phyloP scores from a whole-genome alignment of 2,797 vertebrate genomes.

The Tiaroga cobitis region DNA sequence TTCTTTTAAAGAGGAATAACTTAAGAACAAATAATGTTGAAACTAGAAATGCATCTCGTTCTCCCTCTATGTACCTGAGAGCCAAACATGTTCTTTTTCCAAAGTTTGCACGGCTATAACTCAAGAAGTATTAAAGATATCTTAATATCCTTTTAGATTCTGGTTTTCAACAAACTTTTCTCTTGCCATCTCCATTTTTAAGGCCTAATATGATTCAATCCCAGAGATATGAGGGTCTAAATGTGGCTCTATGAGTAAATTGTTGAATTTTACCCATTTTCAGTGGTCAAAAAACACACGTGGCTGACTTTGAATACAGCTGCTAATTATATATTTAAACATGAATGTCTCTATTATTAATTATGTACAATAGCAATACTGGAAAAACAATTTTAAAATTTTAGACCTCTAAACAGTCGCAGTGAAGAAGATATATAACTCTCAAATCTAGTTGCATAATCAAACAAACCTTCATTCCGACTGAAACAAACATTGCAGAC shows the following conservation, averaged over 20 bases:
- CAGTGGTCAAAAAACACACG: neutral
- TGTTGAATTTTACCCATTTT: neutral
- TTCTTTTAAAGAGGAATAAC: neutral
- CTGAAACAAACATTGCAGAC: constrained; percentile 50
- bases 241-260: neutral
- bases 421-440: neutral
- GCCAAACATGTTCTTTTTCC: neutral
- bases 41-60: neutral
- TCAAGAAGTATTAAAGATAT: neutral
- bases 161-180: neutral
- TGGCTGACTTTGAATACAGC: neutral
- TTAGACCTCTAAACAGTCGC: neutral
- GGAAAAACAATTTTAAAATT: neutral
- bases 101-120: neutral
- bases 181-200: neutral
- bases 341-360: neutral
- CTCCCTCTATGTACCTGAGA: no score
- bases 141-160: neutral
- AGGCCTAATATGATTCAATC: neutral
- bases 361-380: neutral
- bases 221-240: neutral
- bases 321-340: neutral
- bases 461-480: neutral
- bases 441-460: neutral
- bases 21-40: neutral